Evolutionary conservation across 2,888 invertebrate genomes (phyloP).

Genomic region (Ommatoiulus sabulosus): DNA sequence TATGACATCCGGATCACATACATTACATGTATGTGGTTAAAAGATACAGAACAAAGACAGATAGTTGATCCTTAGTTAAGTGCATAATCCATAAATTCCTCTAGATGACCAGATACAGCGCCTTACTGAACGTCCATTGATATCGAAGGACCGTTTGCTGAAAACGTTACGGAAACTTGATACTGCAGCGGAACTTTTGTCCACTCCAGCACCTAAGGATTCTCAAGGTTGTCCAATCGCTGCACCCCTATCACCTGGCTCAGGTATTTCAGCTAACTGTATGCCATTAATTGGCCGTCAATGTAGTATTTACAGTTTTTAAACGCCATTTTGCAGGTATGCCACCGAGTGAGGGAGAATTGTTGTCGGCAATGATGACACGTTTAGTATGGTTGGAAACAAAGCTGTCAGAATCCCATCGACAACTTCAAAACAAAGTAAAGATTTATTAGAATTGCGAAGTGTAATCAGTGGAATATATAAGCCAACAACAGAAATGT

Average conservation of each 20-base stretch:
- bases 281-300: neutral
- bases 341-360: conserved; percentile 51
- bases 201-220: neutral
- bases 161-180: conserved; percentile 45
- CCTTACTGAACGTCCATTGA: conserved; percentile 41
- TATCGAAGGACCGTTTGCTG: conserved; percentile 53
- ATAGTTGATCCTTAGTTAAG: too few relatives aligned
- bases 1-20: too few relatives aligned
- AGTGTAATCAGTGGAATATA: too few relatives aligned
- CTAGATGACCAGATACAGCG: conserved; percentile 54
- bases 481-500: too few relatives aligned
- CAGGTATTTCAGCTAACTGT: neutral
- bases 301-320: neutral
- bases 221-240: neutral
- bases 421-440: conserved; percentile 55
- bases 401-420: conserved; percentile 56
- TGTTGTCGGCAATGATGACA: conserved; percentile 57
- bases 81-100: neutral
- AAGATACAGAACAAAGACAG: too few relatives aligned
- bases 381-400: conserved; percentile 58
- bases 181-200: conserved; percentile 7
- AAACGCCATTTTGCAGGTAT: neutral
- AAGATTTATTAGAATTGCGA: neutral
- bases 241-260: conserved; percentile 11
- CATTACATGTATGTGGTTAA: too few relatives aligned